phyloP scores from a whole-genome alignment of 2,113 vertebrate genomes.

The Ardeotis arabs region DNA sequence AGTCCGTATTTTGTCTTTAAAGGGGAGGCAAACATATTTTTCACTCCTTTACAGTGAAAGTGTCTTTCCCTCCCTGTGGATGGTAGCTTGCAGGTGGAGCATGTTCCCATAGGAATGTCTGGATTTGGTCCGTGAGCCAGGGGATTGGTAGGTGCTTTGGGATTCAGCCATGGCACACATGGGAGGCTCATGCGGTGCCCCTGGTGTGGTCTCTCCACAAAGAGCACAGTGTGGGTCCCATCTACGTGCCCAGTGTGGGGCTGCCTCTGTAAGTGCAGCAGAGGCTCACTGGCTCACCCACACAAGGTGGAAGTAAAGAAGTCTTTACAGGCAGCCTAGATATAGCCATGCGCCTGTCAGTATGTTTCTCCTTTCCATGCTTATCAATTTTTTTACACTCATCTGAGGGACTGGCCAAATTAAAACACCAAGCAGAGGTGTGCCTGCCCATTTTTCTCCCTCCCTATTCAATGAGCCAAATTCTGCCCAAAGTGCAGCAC shows the following conservation, averaged over 20 bases:
- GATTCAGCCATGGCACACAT: not conserved
- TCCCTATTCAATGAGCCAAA: not conserved
- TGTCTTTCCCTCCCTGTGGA: not conserved
- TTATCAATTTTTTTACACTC: not conserved
- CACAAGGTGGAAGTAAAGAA: not conserved
- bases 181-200: not conserved
- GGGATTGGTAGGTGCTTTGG: not conserved
- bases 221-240: not conserved
- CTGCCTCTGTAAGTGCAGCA: not conserved
- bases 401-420: not conserved
- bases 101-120: not conserved
- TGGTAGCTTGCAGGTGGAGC: not conserved
- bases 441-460: not conserved
- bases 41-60: not conserved
- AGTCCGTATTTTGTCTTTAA: not conserved
- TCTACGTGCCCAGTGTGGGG: rapidly evolving
- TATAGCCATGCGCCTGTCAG: not conserved
- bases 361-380: not conserved
- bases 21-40: not conserved
- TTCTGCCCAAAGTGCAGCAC: not conserved
- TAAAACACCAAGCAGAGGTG: not conserved
- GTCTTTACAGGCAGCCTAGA: not conserved
- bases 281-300: rapidly evolving
- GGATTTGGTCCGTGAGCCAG: not conserved
- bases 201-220: not conserved